Conservation (phyloP, 1,140 invertebrate genomes). For the Glossosoma conforme region DNA sequence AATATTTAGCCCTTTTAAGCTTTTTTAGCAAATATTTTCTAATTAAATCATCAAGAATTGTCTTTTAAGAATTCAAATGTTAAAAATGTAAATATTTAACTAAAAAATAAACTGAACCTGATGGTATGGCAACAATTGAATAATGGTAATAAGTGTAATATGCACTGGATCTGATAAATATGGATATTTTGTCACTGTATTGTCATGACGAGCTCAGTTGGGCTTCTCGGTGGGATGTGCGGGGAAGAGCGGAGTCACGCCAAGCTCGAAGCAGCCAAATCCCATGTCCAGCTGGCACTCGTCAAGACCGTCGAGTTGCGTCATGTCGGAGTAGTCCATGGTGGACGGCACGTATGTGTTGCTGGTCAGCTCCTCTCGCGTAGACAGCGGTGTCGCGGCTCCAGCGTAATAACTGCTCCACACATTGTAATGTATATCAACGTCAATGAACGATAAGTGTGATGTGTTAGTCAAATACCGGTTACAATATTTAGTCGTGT, state of each 20-base stretch:
- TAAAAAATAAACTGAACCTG: too few relatives aligned
- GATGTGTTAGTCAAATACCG: background rate
- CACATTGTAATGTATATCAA: background rate
- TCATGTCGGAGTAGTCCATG: conserved; percentile 27
- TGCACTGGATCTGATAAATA: too few relatives aligned
- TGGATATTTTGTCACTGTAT: too few relatives aligned
- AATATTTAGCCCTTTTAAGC: too few relatives aligned
- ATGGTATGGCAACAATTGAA: too few relatives aligned
- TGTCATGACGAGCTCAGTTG: too few relatives aligned
- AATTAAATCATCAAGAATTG: too few relatives aligned
- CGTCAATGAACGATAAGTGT: background rate
- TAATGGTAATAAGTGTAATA: too few relatives aligned
- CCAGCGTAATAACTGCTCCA: conserved; percentile 14
- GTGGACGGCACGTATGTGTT: background rate
- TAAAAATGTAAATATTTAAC: too few relatives aligned
- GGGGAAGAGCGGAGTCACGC: background rate
- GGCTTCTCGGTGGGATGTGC: background rate
- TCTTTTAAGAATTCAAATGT: too few relatives aligned
- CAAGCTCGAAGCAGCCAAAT: conserved; percentile 18
- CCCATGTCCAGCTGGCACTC: conserved; percentile 25
- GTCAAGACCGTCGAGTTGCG: conserved; percentile 24
- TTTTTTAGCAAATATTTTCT: too few relatives aligned
- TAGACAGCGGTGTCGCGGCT: conserved; percentile 20
- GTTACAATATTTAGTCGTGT: background rate
- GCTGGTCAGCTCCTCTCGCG: conserved; percentile 5